These are phyloP conservation scores for Dendroctonus ponderosae DNA, from an alignment of 1,140 invertebrate species.

Conservation along the genomic window DNA sequence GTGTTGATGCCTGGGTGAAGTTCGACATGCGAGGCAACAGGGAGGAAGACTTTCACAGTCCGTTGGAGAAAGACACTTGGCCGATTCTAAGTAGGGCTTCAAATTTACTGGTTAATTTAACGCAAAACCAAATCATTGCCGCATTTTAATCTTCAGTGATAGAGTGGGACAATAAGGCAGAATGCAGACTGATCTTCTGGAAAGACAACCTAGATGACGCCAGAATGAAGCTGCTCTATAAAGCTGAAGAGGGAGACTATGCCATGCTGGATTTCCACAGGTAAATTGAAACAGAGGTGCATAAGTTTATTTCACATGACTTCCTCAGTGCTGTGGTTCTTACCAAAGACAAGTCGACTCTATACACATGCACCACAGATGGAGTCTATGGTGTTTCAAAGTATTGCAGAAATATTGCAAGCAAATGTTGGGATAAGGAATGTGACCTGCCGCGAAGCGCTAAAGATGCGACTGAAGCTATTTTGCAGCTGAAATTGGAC, in stretches of 20 bases:
- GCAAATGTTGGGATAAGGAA: conserved; percentile 60
- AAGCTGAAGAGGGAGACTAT: conserved; percentile 57
- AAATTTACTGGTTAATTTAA: neutral
- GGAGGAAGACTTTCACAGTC: conserved; percentile 59
- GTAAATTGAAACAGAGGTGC: conserved; percentile 44
- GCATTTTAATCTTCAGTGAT: conserved; percentile 56
- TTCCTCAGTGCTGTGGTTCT: conserved; percentile 63
- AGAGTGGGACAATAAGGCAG: conserved; percentile 70
- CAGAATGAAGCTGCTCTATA: conserved; percentile 64
- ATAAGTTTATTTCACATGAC: neutral
- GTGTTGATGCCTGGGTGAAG: conserved; percentile 63
- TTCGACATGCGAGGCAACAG: conserved; percentile 75
- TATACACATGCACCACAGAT: conserved; percentile 63
- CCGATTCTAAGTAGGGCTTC: conserved; percentile 64
- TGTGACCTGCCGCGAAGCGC: conserved; percentile 61
- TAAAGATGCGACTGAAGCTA: conserved; percentile 69
- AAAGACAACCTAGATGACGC: conserved; percentile 74
- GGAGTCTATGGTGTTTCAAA: conserved; percentile 59
- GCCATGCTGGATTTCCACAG: conserved; percentile 73
- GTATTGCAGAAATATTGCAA: conserved; percentile 55
- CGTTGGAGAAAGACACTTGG: conserved; percentile 64
- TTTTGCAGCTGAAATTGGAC: conserved; percentile 81
- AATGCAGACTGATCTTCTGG: conserved; percentile 76
- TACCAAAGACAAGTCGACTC: conserved; percentile 56
- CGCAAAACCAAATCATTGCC: no score